A percentile compares a stretch with the other conserved stretches of the same genome.
phyloP scores from a whole-genome alignment of 2,888 invertebrate species.

The Lasioglossum calceatum region DNA sequence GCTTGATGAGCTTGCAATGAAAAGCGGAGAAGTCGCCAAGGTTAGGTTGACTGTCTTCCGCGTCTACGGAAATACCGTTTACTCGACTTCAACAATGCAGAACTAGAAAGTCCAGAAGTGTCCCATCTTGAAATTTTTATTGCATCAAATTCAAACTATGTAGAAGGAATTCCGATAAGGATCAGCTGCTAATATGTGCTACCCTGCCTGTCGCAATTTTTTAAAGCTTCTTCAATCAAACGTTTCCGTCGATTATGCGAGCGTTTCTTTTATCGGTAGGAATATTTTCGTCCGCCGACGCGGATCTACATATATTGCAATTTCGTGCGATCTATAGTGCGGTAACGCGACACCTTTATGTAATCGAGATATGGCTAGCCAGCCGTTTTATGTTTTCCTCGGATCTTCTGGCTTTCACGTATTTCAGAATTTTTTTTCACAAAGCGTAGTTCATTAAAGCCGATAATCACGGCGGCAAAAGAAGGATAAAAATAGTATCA shows the following conservation, averaged over 20 bases:
- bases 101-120: no score
- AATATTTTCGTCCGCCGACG: not conserved
- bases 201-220: no score
- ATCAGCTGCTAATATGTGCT: no score
- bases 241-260: not conserved
- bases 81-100: no score
- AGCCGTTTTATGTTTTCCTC: slow-evolving; percentile 15
- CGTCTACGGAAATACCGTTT: not conserved
- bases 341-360: slow-evolving; percentile 73
- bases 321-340: slow-evolving; percentile 64
- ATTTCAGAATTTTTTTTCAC: not conserved
- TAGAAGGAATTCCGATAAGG: no score
- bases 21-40: slow-evolving; percentile 26
- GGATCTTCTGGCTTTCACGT: slow-evolving; percentile 12
- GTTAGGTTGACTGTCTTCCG: not conserved
- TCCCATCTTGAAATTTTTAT: no score
- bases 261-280: not conserved
- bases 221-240: no score
- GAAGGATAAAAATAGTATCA: not conserved
- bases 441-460: not conserved
- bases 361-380: slow-evolving; percentile 59
- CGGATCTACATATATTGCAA: slow-evolving; percentile 43
- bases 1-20: slow-evolving; percentile 73
- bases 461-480: not conserved
- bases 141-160: no score